phyloP scores from a whole-genome alignment of 2,888 invertebrate genomes.

The Neocrepidodera transversa region DNA sequence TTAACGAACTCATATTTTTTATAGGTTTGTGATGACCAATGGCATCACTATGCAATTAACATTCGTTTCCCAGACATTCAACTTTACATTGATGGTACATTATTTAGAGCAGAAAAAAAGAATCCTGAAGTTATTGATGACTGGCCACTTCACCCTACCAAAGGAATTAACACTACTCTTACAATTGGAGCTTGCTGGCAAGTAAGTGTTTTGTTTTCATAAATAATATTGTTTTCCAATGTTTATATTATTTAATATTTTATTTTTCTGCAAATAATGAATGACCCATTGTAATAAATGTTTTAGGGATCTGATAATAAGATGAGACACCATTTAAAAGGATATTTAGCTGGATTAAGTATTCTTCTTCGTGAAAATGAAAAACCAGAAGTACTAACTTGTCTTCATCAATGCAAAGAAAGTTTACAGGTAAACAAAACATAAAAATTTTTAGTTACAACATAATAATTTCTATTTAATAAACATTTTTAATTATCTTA shows the following conservation, averaged over 20 bases:
- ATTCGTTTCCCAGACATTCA: slow-evolving; percentile 91
- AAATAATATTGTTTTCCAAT: too few relatives aligned
- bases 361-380: slow-evolving; percentile 79
- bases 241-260: neutral
- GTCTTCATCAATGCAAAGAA: slow-evolving; percentile 84
- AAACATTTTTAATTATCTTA: too few relatives aligned
- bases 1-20: too few relatives aligned
- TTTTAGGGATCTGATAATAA: slow-evolving; percentile 79
- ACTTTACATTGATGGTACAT: slow-evolving; percentile 87
- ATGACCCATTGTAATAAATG: neutral
- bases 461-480: neutral
- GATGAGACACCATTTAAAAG: slow-evolving; percentile 88
- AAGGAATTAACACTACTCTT: slow-evolving; percentile 90
- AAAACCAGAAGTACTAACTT: slow-evolving; percentile 74
- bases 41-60: slow-evolving; percentile 97
- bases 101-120: slow-evolving; percentile 69
- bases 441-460: neutral
- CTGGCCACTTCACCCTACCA: slow-evolving; percentile 97
- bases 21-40: slow-evolving; percentile 93
- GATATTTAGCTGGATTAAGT: slow-evolving; percentile 88
- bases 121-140: slow-evolving; percentile 98
- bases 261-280: neutral
- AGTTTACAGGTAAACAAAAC: slow-evolving; percentile 65
- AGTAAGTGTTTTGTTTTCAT: slow-evolving; percentile 60
- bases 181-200: slow-evolving; percentile 99